Evolutionary conservation across 23 tunicate genomes (phyloP), one percentile per base, ranked within the genome.

Genomic region (Oikopleura vanhoeffeni): DNA sequence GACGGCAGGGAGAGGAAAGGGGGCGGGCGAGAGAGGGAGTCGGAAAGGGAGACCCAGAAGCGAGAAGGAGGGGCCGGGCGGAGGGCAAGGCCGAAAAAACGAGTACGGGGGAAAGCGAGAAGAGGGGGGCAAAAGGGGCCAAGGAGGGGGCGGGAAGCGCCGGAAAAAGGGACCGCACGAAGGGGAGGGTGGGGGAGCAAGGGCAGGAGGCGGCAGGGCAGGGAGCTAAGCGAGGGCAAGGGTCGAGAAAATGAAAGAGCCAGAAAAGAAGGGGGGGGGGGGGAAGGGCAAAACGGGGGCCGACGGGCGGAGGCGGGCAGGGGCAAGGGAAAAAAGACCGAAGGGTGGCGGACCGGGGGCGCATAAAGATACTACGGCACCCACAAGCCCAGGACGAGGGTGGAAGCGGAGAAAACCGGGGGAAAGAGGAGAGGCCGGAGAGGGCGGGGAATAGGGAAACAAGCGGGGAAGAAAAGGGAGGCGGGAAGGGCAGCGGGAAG

Each of bases 401-500:
- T n/a, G n/a, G n/a, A n/a, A n/a, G n/a, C n/a, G n/a, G n/a, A n/a
- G n/a, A n/a, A n/a, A n/a, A n/a, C n/a, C n/a, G n/a, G n/a, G n/a
- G n/a, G n/a, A n/a, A 28, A 0, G 39, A 18, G 34, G 85, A 40
- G 18, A 4, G 0, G 86, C 85, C 67, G 39, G 84, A 39, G 41
- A 84, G 40, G 41, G 40, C 67, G 84, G 1, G 41, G 42, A 30
- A 28, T 77, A 30, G 30, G 49, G 40, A 49, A 40, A 86, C 18
- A 67, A 67, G 83, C 36, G 85, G 39, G 85, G 83, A 85, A 32
- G 39, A 84, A 38, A 27, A 40, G 83, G 84, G 28, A 86, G 84
- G 40, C 77, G 85, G 41, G 40, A 40, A 13, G 58, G 39, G 57
- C 82, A 57, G 77, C 0, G 1, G 60, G 71, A 64, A 0, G 76